Percentiles rank a stretch among this genome's conserved stretches.
phyloP scores from a whole-genome alignment of 2,797 vertebrate species.

The Merluccius polli region DNA sequence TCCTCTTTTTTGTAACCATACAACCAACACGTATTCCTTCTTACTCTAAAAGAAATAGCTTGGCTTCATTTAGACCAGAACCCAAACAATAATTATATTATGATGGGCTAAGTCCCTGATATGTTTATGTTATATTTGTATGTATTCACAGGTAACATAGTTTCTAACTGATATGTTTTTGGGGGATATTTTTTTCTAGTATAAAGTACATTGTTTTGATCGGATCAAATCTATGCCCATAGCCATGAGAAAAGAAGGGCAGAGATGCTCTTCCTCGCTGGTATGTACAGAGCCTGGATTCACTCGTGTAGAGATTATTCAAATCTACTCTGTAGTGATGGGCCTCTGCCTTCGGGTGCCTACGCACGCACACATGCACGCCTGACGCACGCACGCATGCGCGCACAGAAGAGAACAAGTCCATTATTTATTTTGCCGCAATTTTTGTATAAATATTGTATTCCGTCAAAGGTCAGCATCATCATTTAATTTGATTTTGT shows the following conservation, averaged over 20 bases:
- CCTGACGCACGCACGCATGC: not conserved
- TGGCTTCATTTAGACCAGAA: not conserved
- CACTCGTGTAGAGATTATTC: not conserved
- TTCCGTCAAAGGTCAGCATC: slow-evolving; percentile 9
- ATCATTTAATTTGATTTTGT: not conserved
- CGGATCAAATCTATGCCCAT: not conserved
- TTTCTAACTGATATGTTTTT: not conserved
- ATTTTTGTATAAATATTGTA: not conserved
- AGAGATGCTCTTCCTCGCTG: not conserved
- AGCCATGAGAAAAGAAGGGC: not conserved
- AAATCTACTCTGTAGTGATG: slow-evolving; percentile 5
- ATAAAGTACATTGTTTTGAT: not conserved
- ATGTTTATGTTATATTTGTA: not conserved
- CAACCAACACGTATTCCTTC: not conserved
- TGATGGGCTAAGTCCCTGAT: not conserved
- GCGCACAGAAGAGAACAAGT: not conserved
- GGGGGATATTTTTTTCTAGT: no score
- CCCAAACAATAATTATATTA: not conserved
- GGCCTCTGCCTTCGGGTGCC: not conserved
- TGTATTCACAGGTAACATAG: not conserved
- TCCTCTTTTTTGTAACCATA: no score
- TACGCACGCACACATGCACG: slow-evolving; percentile 10
- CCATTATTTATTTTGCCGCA: not conserved
- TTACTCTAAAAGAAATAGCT: not conserved
- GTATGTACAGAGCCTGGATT: not conserved